These are phyloP conservation scores for Rhaphigaster nebulosa DNA, from an alignment of 2,888 invertebrate species.

Conservation along the genomic window DNA sequence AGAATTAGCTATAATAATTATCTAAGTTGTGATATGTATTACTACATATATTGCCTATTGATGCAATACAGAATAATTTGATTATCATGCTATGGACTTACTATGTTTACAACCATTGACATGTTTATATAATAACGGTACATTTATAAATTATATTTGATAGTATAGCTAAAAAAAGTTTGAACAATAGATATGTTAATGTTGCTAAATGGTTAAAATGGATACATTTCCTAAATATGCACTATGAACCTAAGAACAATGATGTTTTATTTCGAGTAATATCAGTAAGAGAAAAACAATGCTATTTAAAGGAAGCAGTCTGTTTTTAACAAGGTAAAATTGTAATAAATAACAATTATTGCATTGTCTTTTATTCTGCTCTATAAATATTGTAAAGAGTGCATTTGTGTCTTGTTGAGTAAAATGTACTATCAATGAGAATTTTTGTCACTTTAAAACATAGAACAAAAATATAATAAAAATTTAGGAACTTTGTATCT, in stretches of 20 bases:
- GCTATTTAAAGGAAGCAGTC: background rate
- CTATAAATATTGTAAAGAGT: background rate
- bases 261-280: background rate
- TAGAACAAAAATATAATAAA: slow-evolving; percentile 31
- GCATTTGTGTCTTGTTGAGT: slow-evolving; percentile 17
- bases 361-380: slow-evolving; percentile 52
- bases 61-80: background rate
- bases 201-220: background rate
- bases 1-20: slow-evolving; percentile 20
- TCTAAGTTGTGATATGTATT: slow-evolving; percentile 41
- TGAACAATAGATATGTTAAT: slow-evolving; percentile 24
- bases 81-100: slow-evolving; percentile 12
- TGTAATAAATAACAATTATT: slow-evolving; percentile 2
- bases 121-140: background rate
- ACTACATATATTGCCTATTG: background rate
- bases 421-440: background rate
- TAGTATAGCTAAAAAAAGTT: slow-evolving; percentile 20
- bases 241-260: background rate
- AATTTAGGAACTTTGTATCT: slow-evolving; percentile 56
- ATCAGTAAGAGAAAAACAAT: background rate
- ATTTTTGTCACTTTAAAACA: slow-evolving; percentile 5
- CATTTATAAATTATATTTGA: background rate
- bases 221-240: background rate
- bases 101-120: slow-evolving; percentile 1
- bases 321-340: background rate